Percentiles rank a stretch among this genome's conserved stretches.
Conservation (phyloP, 1,140 invertebrate genomes). For the Scaptodrosophila lebanonensis region DNA sequence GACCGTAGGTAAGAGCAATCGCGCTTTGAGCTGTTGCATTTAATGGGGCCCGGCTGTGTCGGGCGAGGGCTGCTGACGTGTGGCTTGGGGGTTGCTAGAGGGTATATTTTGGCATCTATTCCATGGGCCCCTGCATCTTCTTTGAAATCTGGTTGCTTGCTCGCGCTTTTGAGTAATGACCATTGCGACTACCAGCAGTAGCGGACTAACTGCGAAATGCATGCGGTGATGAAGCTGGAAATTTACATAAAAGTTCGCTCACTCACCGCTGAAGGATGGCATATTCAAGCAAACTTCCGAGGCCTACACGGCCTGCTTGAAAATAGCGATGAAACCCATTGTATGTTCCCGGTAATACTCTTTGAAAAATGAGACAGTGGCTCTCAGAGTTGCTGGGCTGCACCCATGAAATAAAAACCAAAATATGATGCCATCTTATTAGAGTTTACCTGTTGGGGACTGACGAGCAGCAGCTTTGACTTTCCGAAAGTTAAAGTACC, state of each 20-base stretch:
- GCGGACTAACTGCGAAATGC: conserved; percentile 65
- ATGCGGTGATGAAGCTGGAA: conserved; percentile 49
- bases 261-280: too few relatives aligned
- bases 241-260: conserved; percentile 69
- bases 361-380: conserved; percentile 32
- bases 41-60: too few relatives aligned
- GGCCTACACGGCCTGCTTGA: too few relatives aligned
- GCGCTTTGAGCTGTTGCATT: conserved; percentile 62
- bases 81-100: too few relatives aligned
- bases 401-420: conserved; percentile 34
- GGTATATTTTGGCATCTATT: not conserved
- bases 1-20: conserved; percentile 13
- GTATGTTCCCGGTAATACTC: conserved; percentile 32
- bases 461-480: not conserved
- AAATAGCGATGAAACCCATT: conserved; percentile 14
- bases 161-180: conserved; percentile 56
- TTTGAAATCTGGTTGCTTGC: conserved; percentile 18
- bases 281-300: too few relatives aligned
- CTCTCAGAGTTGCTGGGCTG: not conserved
- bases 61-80: too few relatives aligned
- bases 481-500: not conserved
- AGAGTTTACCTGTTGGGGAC: conserved; percentile 3
- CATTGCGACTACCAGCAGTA: conserved; percentile 63
- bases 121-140: not conserved
- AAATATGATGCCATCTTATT: conserved; percentile 23